These are phyloP conservation scores for Diadophis punctatus DNA, from an alignment of 2,113 vertebrate species.

Conservation along the genomic window DNA sequence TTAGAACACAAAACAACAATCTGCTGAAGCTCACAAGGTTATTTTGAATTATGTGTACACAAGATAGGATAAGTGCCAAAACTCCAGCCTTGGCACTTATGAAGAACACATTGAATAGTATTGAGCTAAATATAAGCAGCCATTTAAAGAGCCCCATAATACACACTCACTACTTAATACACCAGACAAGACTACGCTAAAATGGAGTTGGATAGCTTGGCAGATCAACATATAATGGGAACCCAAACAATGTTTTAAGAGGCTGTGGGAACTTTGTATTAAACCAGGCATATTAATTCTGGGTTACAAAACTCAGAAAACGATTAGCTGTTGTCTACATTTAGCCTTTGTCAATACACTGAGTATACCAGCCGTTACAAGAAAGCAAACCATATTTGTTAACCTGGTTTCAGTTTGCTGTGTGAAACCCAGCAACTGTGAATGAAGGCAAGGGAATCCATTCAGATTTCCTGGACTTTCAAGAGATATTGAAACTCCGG, in stretches of 20 bases:
- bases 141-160: neutral
- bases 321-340: neutral
- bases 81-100: neutral
- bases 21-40: neutral
- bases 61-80: neutral
- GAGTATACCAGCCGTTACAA: neutral
- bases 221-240: neutral
- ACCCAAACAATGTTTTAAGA: neutral
- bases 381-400: neutral
- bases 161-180: neutral
- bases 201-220: neutral
- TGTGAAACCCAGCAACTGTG: neutral
- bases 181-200: neutral
- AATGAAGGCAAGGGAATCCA: neutral
- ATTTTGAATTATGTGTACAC: neutral
- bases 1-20: neutral
- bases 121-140: neutral
- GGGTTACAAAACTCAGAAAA: neutral
- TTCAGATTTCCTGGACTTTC: neutral
- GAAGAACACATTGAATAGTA: neutral
- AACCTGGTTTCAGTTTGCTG: neutral
- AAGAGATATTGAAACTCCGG: neutral
- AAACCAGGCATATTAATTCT: neutral
- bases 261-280: neutral
- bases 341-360: neutral